phyloP scores from a whole-genome alignment of 2,797 vertebrate species.

The Eleutherodactylus coqui region DNA sequence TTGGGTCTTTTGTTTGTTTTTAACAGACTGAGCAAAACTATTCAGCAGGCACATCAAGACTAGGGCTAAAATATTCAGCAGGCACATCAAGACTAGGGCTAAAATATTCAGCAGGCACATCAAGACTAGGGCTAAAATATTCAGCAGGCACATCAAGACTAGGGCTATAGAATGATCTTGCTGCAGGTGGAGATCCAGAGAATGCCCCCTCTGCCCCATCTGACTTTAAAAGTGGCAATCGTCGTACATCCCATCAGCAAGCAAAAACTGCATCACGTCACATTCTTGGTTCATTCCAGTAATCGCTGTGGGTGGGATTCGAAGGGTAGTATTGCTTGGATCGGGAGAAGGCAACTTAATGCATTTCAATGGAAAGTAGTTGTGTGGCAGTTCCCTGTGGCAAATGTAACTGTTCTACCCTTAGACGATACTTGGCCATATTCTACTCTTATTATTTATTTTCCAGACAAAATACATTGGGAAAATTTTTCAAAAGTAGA shows the following conservation, averaged over 20 bases:
- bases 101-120: too few relatives aligned
- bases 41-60: neutral
- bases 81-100: too few relatives aligned
- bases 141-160: neutral
- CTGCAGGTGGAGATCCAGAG: neutral
- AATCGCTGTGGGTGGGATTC: neutral
- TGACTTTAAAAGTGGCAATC: too few relatives aligned
- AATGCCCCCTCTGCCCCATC: neutral
- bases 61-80: neutral
- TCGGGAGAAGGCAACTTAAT: neutral
- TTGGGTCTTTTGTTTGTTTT: neutral
- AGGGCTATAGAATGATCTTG: neutral
- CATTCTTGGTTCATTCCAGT: neutral
- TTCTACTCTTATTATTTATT: neutral
- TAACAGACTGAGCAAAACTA: neutral
- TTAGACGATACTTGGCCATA: neutral
- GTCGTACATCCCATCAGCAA: neutral
- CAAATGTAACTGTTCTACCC: neutral
- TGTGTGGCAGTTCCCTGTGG: neutral
- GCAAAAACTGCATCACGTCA: neutral
- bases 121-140: too few relatives aligned
- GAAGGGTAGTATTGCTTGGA: too few relatives aligned
- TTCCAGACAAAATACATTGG: neutral
- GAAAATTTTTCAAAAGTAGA: too few relatives aligned
- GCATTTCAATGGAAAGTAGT: neutral